Percentiles rank a stretch among this genome's conserved stretches.
Conservation (phyloP, 2,888 invertebrate species). For the Spilosoma lubricipeda region DNA sequence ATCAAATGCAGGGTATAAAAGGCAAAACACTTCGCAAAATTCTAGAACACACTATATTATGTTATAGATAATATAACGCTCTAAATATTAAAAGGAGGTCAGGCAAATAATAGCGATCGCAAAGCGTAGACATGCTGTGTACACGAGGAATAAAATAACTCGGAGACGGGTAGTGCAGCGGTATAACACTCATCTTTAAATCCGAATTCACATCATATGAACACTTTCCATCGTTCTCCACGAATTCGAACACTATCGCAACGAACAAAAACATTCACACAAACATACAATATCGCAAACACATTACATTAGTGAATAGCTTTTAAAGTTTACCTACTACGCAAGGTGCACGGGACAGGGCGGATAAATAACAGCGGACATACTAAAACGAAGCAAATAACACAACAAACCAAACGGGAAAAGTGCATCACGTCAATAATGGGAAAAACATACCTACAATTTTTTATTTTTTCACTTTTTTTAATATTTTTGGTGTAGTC, state of each 20-base stretch:
- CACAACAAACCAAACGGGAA: conserved; percentile 77
- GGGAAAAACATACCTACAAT: conserved; percentile 73
- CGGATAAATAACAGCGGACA: conserved; percentile 69
- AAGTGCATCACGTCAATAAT: conserved; percentile 82
- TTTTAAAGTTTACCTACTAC: conserved; percentile 56
- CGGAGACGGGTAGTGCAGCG: conserved; percentile 31
- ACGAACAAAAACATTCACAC: conserved; percentile 49
- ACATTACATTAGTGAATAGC: conserved; percentile 50
- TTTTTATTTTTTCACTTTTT: conserved; percentile 65
- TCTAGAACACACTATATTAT: conserved; percentile 55
- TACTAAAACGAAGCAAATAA: conserved; percentile 83
- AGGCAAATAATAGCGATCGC: conserved; percentile 68
- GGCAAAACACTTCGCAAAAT: conserved; percentile 70
- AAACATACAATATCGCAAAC: conserved; percentile 54
- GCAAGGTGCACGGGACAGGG: conserved; percentile 75
- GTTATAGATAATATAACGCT: conserved; percentile 47
- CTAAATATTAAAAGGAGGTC: conserved; percentile 56
- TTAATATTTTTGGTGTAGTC: conserved; percentile 70
- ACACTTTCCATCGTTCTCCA: conserved; percentile 26
- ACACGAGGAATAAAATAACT: conserved; percentile 38
- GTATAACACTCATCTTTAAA: conserved; percentile 27
- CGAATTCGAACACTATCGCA: conserved; percentile 28
- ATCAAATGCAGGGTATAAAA: conserved; percentile 67
- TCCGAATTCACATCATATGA: conserved; percentile 28
- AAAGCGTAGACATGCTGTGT: conserved; percentile 61